Evolutionary conservation across 2,888 invertebrate genomes (phyloP), one percentile per base, ranked within the genome.

Genomic region (Dorcus parallelipipedus): DNA sequence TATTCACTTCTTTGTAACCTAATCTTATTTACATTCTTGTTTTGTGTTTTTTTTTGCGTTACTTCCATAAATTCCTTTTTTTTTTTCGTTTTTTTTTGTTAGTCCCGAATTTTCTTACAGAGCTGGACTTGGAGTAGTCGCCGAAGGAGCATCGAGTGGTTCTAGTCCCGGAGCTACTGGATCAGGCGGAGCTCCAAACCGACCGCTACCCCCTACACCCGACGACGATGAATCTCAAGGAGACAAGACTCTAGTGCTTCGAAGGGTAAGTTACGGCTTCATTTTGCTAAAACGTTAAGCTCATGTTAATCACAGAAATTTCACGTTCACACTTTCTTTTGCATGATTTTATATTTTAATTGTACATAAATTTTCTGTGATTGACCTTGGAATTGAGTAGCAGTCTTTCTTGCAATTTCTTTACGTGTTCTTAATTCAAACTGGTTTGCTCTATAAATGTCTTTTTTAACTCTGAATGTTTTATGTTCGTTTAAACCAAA

Each of bases 191-290:
- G 91, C 94, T 68, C 95, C 95, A 61, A 95, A 95, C 76, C 86
- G 95, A 68, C 96, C 96, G 53, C 83, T 96, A 72, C 96, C 96
- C 56, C 96, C 96, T 52, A 96, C 96, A 53, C 96, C 96, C 42
- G 95, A 95, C 77, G 95, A 96, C 74, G 93, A 93, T 77, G 84
- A 83, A 71, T 81, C 82, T 62, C 80, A 79, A 70, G 89, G 90
- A 56, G 95, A 95, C 78, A 86, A 93, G 73, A 96, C 95, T 58
- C 86, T 96, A 78, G 94, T 95, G 74, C 89, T 94, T 85, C 89
- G 94, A 80, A 85, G 94, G 87, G 95, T 95, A 79, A 88, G 92
- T 86, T 20, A 0, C 26, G 3, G 4, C 38, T 54, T 49, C 45
- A 38, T 49, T 54, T 33, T 38, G 14, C 39, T 26, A 10, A 17